phyloP scores from a whole-genome alignment of 2,797 vertebrate genomes.

The Pangasius macronema region DNA sequence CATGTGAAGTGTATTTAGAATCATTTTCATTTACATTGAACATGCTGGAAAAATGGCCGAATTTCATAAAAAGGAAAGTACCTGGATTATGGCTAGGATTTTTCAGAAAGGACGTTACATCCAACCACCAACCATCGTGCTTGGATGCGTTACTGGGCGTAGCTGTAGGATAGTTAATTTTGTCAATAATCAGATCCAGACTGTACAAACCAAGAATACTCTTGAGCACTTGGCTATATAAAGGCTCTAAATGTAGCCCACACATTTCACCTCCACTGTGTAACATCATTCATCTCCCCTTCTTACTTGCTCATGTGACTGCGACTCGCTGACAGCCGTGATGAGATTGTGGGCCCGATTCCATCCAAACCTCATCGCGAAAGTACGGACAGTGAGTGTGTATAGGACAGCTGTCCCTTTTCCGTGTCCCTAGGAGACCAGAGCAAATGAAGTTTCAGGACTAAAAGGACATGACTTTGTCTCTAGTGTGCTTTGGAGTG shows the following conservation, averaged over 20 bases:
- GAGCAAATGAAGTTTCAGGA: constrained; percentile 9
- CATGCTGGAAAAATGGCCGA: not conserved
- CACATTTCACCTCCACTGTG: not conserved
- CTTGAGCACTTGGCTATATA: not conserved
- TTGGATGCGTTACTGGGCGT: not conserved
- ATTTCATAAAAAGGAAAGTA: not conserved
- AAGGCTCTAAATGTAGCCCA: not conserved
- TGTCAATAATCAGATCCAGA: constrained; percentile 1
- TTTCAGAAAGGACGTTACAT: not conserved
- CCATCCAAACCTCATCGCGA: not conserved
- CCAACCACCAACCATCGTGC: not conserved
- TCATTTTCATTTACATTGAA: too few relatives aligned
- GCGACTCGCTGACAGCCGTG: constrained; percentile 13
- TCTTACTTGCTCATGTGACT: constrained; percentile 17
- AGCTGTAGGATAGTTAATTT: not conserved
- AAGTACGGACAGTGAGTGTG: not conserved
- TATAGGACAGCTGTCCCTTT: constrained; percentile 58
- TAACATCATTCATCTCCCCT: constrained; percentile 8
- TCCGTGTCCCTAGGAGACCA: constrained; percentile 45
- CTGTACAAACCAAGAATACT: constrained; percentile 5
- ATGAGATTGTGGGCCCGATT: constrained; percentile 3
- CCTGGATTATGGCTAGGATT: not conserved
- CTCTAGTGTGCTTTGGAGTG: not conserved
- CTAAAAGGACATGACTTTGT: constrained; percentile 19
- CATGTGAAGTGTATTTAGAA: not conserved